These are phyloP conservation scores for Crocuta crocuta DNA, from an alignment of 2,113 vertebrate species.

Conservation along the genomic window DNA sequence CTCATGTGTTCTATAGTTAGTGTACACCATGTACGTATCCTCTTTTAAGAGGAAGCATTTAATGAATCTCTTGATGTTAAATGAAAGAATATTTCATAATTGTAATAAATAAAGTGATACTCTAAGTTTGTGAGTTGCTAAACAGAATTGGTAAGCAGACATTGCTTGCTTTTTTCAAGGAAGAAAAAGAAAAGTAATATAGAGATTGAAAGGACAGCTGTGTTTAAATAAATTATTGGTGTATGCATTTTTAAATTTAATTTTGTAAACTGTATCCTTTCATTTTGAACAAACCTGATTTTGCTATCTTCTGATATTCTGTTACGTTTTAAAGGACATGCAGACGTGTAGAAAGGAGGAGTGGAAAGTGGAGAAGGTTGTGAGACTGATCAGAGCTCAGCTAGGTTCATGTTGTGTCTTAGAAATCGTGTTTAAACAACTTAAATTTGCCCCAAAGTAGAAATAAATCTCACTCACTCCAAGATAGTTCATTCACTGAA, in stretches of 20 bases:
- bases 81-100: conserved; percentile 34
- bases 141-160: neutral
- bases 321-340: conserved; percentile 43
- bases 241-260: conserved; percentile 42
- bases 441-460: conserved; percentile 44
- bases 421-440: conserved; percentile 20
- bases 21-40: neutral
- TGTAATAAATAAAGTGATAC: conserved; percentile 48
- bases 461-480: conserved; percentile 5
- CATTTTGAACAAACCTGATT: conserved; percentile 48
- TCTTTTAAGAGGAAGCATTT: conserved; percentile 39
- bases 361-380: conserved; percentile 44
- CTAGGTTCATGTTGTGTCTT: neutral
- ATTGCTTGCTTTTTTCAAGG: conserved; percentile 14
- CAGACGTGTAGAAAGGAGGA: conserved; percentile 37
- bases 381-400: conserved; percentile 6
- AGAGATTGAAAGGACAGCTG: neutral
- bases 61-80: conserved; percentile 9
- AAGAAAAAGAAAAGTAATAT: conserved; percentile 54
- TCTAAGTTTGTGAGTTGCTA: conserved; percentile 40
- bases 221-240: conserved; percentile 30
- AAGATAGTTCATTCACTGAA: neutral
- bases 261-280: conserved; percentile 34
- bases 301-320: conserved; percentile 31
- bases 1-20: neutral